Conservation (phyloP, 2,888 invertebrate genomes). For the Calephelis perditalis region DNA sequence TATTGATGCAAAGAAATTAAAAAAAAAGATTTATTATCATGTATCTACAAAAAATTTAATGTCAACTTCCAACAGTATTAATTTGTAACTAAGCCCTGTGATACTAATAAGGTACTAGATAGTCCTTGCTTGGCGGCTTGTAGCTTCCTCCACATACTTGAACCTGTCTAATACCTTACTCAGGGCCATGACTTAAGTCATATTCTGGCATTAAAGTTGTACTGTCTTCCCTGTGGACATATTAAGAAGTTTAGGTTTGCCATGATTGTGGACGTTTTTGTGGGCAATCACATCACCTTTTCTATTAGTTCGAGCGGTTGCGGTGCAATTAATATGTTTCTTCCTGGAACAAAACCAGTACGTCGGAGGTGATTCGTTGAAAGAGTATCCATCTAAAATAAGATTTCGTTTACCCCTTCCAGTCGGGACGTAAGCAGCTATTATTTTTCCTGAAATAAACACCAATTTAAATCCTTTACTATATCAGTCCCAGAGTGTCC, state of each 20-base stretch:
- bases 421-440: slow-evolving; percentile 56
- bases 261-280: slow-evolving; percentile 50
- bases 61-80: no score
- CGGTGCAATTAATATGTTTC: slow-evolving; percentile 40
- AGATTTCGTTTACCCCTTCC: slow-evolving; percentile 48
- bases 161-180: no score
- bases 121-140: no score
- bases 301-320: slow-evolving; percentile 54
- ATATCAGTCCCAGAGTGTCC: no score
- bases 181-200: no score
- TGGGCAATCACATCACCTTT: slow-evolving; percentile 45
- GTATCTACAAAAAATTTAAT: no score
- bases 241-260: slow-evolving; percentile 50
- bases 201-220: slow-evolving; percentile 19
- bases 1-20: no score
- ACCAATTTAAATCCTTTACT: neutral
- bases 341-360: slow-evolving; percentile 51
- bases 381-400: slow-evolving; percentile 54
- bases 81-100: no score
- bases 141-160: no score
- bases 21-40: no score
- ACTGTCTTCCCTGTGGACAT: slow-evolving; percentile 50
- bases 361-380: slow-evolving; percentile 37
- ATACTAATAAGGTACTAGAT: no score
- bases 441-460: slow-evolving; percentile 41